Base-by-base conservation (phyloP, 2,113 vertebrate genomes). In the Nymphicus hollandicus region DNA sequence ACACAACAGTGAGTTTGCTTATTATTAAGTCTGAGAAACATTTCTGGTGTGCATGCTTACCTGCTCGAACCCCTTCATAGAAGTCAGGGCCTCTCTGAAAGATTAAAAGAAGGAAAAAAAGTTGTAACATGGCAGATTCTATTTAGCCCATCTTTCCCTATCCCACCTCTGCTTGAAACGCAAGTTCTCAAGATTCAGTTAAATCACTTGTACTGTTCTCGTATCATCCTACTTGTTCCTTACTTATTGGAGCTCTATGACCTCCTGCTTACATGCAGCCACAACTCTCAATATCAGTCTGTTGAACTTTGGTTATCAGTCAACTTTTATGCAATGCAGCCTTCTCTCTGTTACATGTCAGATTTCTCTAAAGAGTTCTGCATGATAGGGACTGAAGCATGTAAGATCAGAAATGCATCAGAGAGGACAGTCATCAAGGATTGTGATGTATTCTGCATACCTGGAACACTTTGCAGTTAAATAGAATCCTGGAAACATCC, bases 41-140 rank as follows among this genome's bases (percentile, higher is more conserved):
- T 19, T 83, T 86, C 15, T 73, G 47, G 28, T 29, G 28, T 60
- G 33, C 11, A 10, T 37, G 95, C 98, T 98, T 97, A 99, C 99
- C 98, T 58, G 99, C 98, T 97, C 99, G 98, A 29, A 99, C 99
- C 0, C 99, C 99, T 97, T 99, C 99, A 3, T 98, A 98, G 95
- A 99, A 99, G 95, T 99, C 99, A 25, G 97, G 97, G 84, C 98
- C 98, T 83, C 87, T 97, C 99, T 99, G 98, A 60, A 98, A 98
- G 91, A 93, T 49, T 10, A 35, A 25, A 61, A 41, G 68, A 70
- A 71, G 94, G 55, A 95, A 50, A 89, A 74, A 11, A 7, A 15
- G 56, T n/a, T 90, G 63, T 53, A 73, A 91, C 16, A 19, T 13
- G 19, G 35, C 15, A 63, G 22, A 66, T 64, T 47, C 13, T 25